Percentiles rank a stretch among this genome's conserved stretches.
These are phyloP conservation scores for Procambarus clarkii DNA, from an alignment of 1,140 invertebrate genomes.

Conservation along the genomic window DNA sequence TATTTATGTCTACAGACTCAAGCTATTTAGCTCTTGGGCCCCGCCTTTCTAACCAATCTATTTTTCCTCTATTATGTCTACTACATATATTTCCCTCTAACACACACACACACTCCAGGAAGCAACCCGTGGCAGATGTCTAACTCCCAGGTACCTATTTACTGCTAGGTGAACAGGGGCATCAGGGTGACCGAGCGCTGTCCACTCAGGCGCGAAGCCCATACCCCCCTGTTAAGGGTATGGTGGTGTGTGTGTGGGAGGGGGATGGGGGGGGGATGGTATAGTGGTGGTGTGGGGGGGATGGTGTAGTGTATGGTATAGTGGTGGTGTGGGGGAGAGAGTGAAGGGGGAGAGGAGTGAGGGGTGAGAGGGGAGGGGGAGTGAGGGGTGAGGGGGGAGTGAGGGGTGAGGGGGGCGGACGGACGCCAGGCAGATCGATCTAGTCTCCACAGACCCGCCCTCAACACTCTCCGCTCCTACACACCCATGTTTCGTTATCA, in stretches of 20 bases:
- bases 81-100: too few relatives aligned
- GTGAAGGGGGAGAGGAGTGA: background rate
- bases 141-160: too few relatives aligned
- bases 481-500: constrained; percentile 12
- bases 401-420: background rate
- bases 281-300: background rate
- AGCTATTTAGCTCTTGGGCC: too few relatives aligned
- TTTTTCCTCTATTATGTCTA: too few relatives aligned
- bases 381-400: background rate
- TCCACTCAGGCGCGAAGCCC: too few relatives aligned
- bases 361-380: background rate
- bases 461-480: background rate
- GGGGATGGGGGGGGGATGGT: background rate
- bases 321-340: background rate
- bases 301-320: background rate
- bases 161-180: too few relatives aligned
- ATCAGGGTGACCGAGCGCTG: too few relatives aligned
- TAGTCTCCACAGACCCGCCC: background rate
- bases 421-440: background rate
- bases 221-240: too few relatives aligned
- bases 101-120: too few relatives aligned
- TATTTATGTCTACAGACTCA: too few relatives aligned
- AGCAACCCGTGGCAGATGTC: too few relatives aligned
- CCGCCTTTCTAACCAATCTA: too few relatives aligned
- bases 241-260: background rate